These are phyloP conservation scores for Zosterops lateralis DNA, from an alignment of 2,113 vertebrate species.

Conservation along the genomic window DNA sequence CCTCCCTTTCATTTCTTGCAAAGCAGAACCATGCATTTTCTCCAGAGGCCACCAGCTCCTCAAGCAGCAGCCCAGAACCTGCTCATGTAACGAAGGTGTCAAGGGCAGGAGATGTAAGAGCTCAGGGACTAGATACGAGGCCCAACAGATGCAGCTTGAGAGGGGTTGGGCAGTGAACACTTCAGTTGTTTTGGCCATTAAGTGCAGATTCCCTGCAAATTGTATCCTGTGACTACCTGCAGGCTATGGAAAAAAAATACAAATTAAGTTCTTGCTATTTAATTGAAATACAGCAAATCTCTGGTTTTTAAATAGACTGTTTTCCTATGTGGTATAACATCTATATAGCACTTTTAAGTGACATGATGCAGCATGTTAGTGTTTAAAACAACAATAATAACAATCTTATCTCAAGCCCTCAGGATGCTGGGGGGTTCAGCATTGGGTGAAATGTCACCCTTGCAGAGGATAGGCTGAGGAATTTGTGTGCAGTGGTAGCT, in stretches of 20 bases:
- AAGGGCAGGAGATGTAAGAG: background rate
- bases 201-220: background rate
- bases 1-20: background rate
- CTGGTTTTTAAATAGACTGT: background rate
- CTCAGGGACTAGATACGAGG: background rate
- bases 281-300: background rate
- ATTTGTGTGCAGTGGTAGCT: background rate
- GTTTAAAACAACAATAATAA: slow-evolving; percentile 26
- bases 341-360: background rate
- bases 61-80: background rate
- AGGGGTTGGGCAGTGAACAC: background rate
- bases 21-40: background rate
- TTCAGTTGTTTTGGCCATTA: background rate
- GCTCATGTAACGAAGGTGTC: background rate
- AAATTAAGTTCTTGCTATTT: background rate
- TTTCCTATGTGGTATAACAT: background rate
- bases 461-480: background rate
- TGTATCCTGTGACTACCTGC: background rate
- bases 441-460: background rate
- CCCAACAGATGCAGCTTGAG: background rate
- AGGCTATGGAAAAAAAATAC: background rate
- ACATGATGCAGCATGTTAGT: background rate
- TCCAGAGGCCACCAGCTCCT: background rate
- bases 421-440: background rate
- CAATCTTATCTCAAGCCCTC: slow-evolving; percentile 13